Base-by-base conservation (phyloP, 2,888 invertebrate species). In the Diadegma fenestrale region DNA sequence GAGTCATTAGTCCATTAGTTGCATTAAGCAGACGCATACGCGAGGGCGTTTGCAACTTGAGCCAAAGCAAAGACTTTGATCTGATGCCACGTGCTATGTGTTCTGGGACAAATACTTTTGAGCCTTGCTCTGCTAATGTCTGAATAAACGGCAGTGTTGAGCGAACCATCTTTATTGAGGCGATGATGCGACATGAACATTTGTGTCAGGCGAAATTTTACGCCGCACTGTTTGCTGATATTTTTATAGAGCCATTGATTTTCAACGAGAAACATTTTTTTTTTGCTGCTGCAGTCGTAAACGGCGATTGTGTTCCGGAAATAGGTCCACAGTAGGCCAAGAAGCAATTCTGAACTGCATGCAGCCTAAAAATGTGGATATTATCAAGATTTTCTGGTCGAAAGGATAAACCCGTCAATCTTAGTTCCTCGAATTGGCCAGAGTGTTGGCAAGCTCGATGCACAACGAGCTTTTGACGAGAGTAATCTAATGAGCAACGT, bases 1-100 rank as follows among this genome's bases (percentile, higher is more conserved):
- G 87, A 90, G 88, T 91, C 90, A 90, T 93, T 93, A 92, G 91
- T 90, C 89, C 89, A 91, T 92, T 91, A 91, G 89, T 89, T 87
- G 89, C 90, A 87, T 89, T 90, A 90, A 90, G 82, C 83, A 87
- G 86, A 84, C 84, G 83, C 61, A 80, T 66, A 69, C 63, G 73
- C 81, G 48, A 37, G 71, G 61, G 63, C 22, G 63, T 75, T 33
- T 45, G 66, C 54, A 80, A 79, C 83, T 83, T 86, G 73, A 81
- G 63, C 82, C 77, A 80, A 87, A 84, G 68, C 68, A 22, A 71
- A 80, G 82, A 78, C 84, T 88, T 87, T 86, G 85, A 85, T 87
- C 80, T 84, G 80, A 81, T 68, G 81, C 79, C 80, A 85, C 82
- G 79, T 80, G 82, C 79, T 82, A 26, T 17, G 33, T 64, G n/a